Evolutionary conservation across 2,113 vertebrate species (phyloP), one percentile per base, ranked within the genome.

Genomic region (Australoheros scitulus): DNA sequence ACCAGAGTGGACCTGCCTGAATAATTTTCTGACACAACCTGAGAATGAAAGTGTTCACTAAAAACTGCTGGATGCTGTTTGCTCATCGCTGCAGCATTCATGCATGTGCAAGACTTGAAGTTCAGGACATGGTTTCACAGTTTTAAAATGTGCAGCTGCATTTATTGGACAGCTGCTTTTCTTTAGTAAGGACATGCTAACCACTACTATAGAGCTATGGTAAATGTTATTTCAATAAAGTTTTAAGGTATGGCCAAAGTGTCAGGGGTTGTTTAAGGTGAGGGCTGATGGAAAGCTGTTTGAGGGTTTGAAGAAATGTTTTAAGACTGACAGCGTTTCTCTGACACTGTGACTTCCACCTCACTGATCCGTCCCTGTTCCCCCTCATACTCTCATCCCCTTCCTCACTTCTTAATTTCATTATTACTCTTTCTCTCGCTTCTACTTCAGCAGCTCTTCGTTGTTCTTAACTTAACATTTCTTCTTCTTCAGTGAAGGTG

Each of bases 381-480:
- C 26, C 3, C 47, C 68, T 72, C 43, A 0, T n/a, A 18, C 17
- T 2, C 50, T 20, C 50, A 55, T 20, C 50, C 0, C 0, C 68
- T 55, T 55, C 47, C 43, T 72, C 26, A 52, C 70, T 56, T 79
- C 70, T 56, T 79, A 17, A 74, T 57, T 87, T 72, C 20, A 43
- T 55, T 61, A 18, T 5, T 7, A 7, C 13, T 15, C 2, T 43
- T 38, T 50, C 22, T n/a, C 29, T 3, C 1, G 32, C 3, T 61
- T 32, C 74, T 60, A 55, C 82, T 50, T 41, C 55, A 86, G 43
- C 26, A 52, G 65, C 65, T 32, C 34, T 38, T 50, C 47, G 57
- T 61, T 76, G 6, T 41, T 79, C 55, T 87, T 77, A 81, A 76
- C 74, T 79, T 6, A 1, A 24, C 77, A 47, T 76, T 26, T 32